Base-by-base conservation (phyloP, 2,797 vertebrate species). In the Intellagama lesueurii region DNA sequence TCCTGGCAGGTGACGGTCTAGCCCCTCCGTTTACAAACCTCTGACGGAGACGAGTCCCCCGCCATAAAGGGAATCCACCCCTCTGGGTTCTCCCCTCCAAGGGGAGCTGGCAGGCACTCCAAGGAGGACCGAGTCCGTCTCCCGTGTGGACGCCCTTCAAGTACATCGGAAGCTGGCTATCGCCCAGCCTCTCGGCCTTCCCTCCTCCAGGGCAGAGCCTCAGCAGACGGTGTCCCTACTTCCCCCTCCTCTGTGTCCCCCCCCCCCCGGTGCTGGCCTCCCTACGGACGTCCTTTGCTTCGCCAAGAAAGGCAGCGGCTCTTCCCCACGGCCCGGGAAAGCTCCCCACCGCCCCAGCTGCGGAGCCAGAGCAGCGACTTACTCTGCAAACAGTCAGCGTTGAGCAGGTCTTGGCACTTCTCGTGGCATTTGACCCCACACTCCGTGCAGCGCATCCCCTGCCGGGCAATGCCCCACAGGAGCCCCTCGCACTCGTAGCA, bases 401-500 rank as follows among this genome's bases (percentile, higher is more conserved):
- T 98, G 91, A 98, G 96, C 94, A 98, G 86, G 87, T 98, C 97
- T 91, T 97, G 97, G 97, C 97, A 97, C 95, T 97, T 97, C 96
- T 99, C 99, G 0, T 99, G 99, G 93, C 99, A 99, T 93, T 99
- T 99, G 93, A 99, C 99, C 30, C 99, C 99, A 56, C 99, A 99
- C 77, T 99, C 99, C 0, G 97, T 97, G 87, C 99, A 99, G 86
- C 98, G 98, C 98, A 99, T 99, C 86, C 99, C 99, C 95, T 99
- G 99, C 26, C 99, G 98, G 0, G 99, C 98, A 0, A 99, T 99
- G 81, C 99, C 99, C 99, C 99, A 99, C 89, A 99, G 97, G 86
- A 99, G 97, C 3, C 99, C 99, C 95, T 99, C 99, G 3, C 99
- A 99, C 90, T 99, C 99, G 0, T 99, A 99, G 97, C 99, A 99